Evolutionary conservation across 2,888 invertebrate species (phyloP).

Genomic region (Trichogramma dendrolimi): DNA sequence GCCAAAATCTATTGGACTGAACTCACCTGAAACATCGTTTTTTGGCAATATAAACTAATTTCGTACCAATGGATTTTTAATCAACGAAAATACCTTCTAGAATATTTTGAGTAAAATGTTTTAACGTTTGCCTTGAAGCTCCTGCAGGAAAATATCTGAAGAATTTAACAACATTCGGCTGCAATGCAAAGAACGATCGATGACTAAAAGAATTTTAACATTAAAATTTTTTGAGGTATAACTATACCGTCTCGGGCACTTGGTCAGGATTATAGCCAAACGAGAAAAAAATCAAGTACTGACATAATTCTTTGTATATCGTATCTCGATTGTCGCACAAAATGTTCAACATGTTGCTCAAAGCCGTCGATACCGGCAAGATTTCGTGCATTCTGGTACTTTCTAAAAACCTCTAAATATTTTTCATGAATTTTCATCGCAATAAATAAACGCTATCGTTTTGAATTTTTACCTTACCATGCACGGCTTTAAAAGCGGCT

Average conservation of each 20-base stretch:
- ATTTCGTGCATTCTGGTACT: slow-evolving; percentile 14
- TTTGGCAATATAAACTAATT: no score
- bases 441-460: no score
- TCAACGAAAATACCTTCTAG: slow-evolving; percentile 18
- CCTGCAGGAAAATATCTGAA: slow-evolving; percentile 30
- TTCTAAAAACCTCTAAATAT: slow-evolving; percentile 11
- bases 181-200: slow-evolving; percentile 4
- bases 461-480: slow-evolving; percentile 11
- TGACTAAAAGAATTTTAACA: no score
- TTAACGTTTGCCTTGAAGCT: slow-evolving; percentile 21
- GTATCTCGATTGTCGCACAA: slow-evolving; percentile 1
- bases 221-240: no score
- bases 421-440: background rate
- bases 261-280: slow-evolving; percentile 21
- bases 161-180: slow-evolving; percentile 20
- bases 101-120: slow-evolving; percentile 30
- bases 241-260: slow-evolving; percentile 7
- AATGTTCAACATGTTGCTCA: background rate
- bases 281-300: background rate
- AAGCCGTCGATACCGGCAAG: slow-evolving; percentile 9
- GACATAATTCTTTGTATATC: slow-evolving; percentile 8
- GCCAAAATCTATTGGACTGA: slow-evolving; percentile 34
- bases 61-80: no score
- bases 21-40: slow-evolving; percentile 28
- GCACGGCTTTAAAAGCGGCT: background rate